These are phyloP conservation scores for Tanypteryx hageni DNA, from an alignment of 2,888 invertebrate genomes.

Conservation along the genomic window DNA sequence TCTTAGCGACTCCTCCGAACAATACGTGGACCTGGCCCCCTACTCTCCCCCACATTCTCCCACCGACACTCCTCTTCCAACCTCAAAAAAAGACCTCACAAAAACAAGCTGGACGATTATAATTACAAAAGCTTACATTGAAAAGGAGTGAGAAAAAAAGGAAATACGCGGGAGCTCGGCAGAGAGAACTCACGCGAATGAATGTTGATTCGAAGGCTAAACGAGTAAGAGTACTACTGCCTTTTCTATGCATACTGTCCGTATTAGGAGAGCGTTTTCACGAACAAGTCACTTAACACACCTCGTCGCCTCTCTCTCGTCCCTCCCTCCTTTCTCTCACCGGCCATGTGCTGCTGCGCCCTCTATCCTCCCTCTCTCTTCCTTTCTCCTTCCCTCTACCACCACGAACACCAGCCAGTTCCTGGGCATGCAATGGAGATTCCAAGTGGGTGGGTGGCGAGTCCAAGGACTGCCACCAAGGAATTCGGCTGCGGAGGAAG, in stretches of 20 bases:
- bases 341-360: neutral
- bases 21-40: no score
- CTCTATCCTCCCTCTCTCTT: neutral
- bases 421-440: neutral
- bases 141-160: no score
- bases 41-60: no score
- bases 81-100: no score
- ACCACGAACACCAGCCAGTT: neutral
- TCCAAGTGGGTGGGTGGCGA: slow-evolving; percentile 54
- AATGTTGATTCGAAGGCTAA: neutral
- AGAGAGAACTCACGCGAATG: neutral
- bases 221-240: neutral
- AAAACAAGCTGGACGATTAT: no score
- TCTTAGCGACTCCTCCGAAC: neutral
- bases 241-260: neutral
- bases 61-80: no score
- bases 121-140: no score
- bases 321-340: neutral
- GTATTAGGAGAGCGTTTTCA: slow-evolving; percentile 41
- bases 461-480: slow-evolving; percentile 55
- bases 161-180: neutral
- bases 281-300: slow-evolving; percentile 56
- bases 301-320: neutral
- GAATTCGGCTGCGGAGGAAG: slow-evolving; percentile 43
- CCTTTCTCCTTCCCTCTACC: neutral